A percentile compares a stretch with the other conserved stretches of the same genome.
Evolutionary conservation across 2,797 vertebrate species (phyloP).

Genomic region (Zenarchopterus dispar): DNA sequence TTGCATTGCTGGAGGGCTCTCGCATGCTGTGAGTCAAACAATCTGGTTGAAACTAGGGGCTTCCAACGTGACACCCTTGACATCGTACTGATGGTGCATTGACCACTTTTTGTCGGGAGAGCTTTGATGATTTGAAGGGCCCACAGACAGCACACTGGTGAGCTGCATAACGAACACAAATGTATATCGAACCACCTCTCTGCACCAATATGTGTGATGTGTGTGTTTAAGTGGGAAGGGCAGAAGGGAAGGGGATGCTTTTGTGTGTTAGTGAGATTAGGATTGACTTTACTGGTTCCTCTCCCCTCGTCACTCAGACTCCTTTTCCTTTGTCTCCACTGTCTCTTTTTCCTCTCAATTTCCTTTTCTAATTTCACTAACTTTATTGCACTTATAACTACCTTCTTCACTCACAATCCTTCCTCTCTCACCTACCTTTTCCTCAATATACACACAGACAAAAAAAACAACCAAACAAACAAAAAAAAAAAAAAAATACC

Average conservation of each 20-base stretch:
- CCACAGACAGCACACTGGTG: conserved; percentile 1
- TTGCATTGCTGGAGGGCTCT: conserved; percentile 30
- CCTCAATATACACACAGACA: conserved; percentile 16
- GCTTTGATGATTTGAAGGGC: conserved; percentile 26
- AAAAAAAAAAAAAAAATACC: conserved; percentile 31
- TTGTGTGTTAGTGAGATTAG: conserved; percentile 75
- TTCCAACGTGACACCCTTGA: conserved; percentile 30
- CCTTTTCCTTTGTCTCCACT: not conserved
- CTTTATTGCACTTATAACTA: too few relatives aligned
- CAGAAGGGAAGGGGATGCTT: conserved; percentile 51
- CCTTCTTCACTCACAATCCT: not conserved
- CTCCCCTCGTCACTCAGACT: conserved; percentile 27
- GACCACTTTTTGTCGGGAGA: conserved; percentile 27
- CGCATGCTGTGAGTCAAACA: conserved; percentile 40
- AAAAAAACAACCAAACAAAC: too few relatives aligned
- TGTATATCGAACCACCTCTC: conserved; percentile 3
- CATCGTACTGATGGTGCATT: conserved; percentile 29
- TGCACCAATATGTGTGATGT: conserved; percentile 16
- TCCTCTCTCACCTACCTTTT: not conserved
- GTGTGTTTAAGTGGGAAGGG: conserved; percentile 30
- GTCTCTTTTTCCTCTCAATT: conserved; percentile 5
- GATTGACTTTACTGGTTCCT: conserved; percentile 60
- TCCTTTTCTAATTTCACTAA: not conserved
- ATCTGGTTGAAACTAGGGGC: conserved; percentile 40
- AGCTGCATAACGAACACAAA: conserved; percentile 36